Evolutionary conservation across 1,140 invertebrate genomes (phyloP), one percentile per base, ranked within the genome.

Genomic region (Asbolus verrucosus): DNA sequence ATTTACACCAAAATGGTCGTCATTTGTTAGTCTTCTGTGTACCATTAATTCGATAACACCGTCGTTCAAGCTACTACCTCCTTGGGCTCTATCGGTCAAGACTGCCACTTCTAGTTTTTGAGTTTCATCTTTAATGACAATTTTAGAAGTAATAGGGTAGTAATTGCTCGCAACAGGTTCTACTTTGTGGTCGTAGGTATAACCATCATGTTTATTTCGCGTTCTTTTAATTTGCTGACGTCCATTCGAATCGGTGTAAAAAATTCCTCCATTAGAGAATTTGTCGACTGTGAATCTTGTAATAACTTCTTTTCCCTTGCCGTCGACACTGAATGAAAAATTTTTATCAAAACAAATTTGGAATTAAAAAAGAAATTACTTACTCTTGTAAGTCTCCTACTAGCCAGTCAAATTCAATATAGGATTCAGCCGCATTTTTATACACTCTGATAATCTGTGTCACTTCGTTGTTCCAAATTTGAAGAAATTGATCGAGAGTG

Each of bases 171-270:
- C 83, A 0, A 94, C 82, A 9, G 87, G 82, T 66, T 98, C 91
- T 0, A 85, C 54, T 0, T 83, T 79, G 0, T 89, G 3, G 31
- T 84, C 83, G 89, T 89, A 98, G 86, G 41, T 88, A 80, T 69
- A 84, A 82, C 65, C 96, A 84, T 43, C 31, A 41, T 11, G 60
- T 61, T 38, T 43, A 65, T 71, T 69, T 70, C 39, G 19, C 18
- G 24, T 8, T 62, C 96, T 84, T 74, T 90, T 87, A 15, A 98
- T 77, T 79, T 94, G 89, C 82, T 98, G 93, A 30, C 96, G 83
- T 0, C 96, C 96, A 83, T 98, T 98, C 0, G 94, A 91, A 81
- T 99, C 97, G 0, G 97, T 99, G 77, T 91, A 97, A 80, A 98
- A 98, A 0, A 84, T 82, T 0, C 84, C 86, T 3, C 88, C 82